These are phyloP conservation scores for Periphyllus acericola DNA, from an alignment of 2,888 invertebrate genomes.

Conservation along the genomic window DNA sequence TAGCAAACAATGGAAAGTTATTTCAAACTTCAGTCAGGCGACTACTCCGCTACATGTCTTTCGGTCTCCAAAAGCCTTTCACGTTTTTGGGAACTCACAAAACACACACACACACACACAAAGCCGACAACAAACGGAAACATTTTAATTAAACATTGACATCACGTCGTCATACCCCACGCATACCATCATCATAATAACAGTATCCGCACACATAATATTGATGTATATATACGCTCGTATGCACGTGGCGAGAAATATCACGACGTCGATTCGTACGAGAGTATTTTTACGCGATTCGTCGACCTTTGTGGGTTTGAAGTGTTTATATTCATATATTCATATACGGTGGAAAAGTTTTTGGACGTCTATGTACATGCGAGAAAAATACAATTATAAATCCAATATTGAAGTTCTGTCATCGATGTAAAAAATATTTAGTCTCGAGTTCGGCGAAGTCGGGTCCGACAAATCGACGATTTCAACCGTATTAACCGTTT, in stretches of 20 bases:
- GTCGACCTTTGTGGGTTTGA: too few species aligned
- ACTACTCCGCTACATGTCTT: neutral
- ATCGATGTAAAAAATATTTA: too few species aligned
- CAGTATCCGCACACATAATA: neutral
- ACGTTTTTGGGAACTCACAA: neutral
- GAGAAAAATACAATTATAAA: too few species aligned
- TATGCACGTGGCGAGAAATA: neutral
- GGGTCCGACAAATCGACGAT: too few species aligned
- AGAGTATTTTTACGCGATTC: too few species aligned
- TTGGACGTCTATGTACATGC: too few species aligned
- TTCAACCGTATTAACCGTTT: too few species aligned
- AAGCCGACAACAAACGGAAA: constrained; percentile 5
- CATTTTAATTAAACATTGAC: constrained; percentile 47
- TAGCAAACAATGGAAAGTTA: constrained; percentile 39
- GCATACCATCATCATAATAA: neutral
- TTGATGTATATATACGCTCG: neutral
- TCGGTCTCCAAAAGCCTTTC: constrained; percentile 1
- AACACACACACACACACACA: neutral
- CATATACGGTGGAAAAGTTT: too few species aligned
- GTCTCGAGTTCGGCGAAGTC: too few species aligned
- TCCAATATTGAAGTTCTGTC: too few species aligned
- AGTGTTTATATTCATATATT: too few species aligned
- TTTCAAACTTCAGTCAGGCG: constrained; percentile 22
- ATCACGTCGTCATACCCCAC: neutral
- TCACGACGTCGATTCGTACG: too few species aligned